A percentile compares a stretch with the other conserved stretches of the same genome.
Evolutionary conservation across 2,113 vertebrate genomes (phyloP).

Genomic region (Panurus biarmicus): DNA sequence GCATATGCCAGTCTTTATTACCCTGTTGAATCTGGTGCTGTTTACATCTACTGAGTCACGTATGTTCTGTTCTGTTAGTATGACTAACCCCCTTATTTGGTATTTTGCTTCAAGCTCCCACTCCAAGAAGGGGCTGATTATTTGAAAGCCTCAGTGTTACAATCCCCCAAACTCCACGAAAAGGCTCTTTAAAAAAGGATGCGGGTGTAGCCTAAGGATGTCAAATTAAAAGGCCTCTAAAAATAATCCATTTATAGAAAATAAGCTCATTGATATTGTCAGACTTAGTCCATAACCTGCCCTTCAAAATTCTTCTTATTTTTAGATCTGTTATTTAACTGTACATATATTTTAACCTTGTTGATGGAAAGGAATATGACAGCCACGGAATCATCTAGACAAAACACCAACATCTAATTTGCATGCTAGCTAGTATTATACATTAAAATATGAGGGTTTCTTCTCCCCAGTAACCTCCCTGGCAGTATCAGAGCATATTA

Average conservation of each 20-base stretch:
- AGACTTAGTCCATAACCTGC: constrained; percentile 30
- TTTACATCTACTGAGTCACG: neutral
- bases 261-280: neutral
- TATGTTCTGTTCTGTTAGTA: neutral
- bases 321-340: constrained; percentile 53
- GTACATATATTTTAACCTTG: constrained; percentile 52
- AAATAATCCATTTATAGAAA: constrained; percentile 10
- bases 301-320: constrained; percentile 50
- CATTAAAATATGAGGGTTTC: neutral
- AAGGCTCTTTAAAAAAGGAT: neutral
- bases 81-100: neutral
- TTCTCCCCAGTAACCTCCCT: constrained; percentile 33
- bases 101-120: neutral
- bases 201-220: neutral
- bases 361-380: constrained; percentile 40
- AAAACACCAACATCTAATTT: constrained; percentile 36
- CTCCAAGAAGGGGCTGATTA: neutral
- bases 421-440: constrained; percentile 38
- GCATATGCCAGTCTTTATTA: neutral
- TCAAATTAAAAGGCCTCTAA: neutral
- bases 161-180: neutral
- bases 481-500: neutral
- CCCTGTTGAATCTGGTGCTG: neutral
- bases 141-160: neutral
- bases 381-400: constrained; percentile 30